Conservation (phyloP, 2,888 invertebrate species). For the Sphinx pinastri region DNA sequence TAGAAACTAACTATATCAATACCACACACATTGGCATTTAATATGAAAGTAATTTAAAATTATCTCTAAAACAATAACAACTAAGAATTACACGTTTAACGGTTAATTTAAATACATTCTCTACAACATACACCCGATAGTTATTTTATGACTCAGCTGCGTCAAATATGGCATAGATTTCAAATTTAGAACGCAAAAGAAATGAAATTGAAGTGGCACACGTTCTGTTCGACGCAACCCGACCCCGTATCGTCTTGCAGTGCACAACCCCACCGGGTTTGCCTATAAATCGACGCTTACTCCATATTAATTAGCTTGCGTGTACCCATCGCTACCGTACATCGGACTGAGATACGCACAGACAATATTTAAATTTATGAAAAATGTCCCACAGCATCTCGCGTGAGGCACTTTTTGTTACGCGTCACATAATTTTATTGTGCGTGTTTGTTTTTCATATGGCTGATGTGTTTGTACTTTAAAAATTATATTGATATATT, state of each 20-base stretch:
- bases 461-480: not conserved
- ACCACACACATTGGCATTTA: no score
- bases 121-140: no score
- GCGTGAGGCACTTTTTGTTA: conserved; percentile 25
- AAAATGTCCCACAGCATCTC: conserved; percentile 51
- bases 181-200: not conserved
- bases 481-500: not conserved
- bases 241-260: conserved; percentile 29
- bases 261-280: conserved; percentile 47
- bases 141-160: no score
- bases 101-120: no score
- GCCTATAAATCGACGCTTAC: conserved; percentile 70
- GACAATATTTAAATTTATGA: conserved; percentile 68
- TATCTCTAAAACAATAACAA: no score
- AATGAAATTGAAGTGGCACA: not conserved
- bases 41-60: no score
- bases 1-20: no score
- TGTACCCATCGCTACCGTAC: conserved; percentile 68
- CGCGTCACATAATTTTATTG: conserved; percentile 27
- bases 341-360: conserved; percentile 54
- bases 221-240: conserved; percentile 24
- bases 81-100: no score
- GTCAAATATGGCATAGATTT: no score
- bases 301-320: conserved; percentile 79
- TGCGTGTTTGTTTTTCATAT: not conserved